These are phyloP conservation scores for Mormyrops attenuatus DNA, from an alignment of 2,797 vertebrate species.

Conservation along the genomic window DNA sequence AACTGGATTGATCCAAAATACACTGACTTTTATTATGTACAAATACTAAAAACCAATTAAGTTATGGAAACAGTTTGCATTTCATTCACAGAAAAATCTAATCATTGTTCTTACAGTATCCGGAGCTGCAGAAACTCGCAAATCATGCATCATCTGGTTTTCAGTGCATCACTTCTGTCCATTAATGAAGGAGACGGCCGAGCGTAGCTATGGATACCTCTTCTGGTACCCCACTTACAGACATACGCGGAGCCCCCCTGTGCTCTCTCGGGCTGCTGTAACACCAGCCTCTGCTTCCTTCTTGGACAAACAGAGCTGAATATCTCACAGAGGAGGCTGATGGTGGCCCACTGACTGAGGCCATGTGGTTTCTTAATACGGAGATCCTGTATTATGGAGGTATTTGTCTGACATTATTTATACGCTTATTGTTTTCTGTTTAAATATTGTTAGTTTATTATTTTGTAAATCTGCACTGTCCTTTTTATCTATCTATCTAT, in stretches of 20 bases:
- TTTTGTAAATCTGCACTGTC: neutral
- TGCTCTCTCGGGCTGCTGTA: neutral
- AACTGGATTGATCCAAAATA: neutral
- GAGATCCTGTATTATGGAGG: neutral
- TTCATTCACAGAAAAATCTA: neutral
- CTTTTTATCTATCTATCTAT: neutral
- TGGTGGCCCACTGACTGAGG: neutral
- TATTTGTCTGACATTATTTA: neutral
- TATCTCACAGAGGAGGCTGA: neutral
- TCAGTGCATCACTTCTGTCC: neutral
- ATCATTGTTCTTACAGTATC: neutral
- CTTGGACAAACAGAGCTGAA: neutral
- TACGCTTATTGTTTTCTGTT: neutral
- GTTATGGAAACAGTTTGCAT: neutral
- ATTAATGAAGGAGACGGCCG: neutral
- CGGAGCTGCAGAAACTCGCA: neutral
- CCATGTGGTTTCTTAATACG: neutral
- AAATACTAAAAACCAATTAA: neutral
- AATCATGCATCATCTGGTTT: neutral
- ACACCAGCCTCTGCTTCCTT: neutral
- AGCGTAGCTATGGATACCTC: neutral
- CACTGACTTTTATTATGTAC: neutral
- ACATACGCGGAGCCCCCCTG: neutral
- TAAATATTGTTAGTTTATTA: neutral
- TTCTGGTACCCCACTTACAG: neutral